These are phyloP conservation scores for Amorpha juglandis DNA, from an alignment of 2,888 invertebrate genomes.

Conservation along the genomic window DNA sequence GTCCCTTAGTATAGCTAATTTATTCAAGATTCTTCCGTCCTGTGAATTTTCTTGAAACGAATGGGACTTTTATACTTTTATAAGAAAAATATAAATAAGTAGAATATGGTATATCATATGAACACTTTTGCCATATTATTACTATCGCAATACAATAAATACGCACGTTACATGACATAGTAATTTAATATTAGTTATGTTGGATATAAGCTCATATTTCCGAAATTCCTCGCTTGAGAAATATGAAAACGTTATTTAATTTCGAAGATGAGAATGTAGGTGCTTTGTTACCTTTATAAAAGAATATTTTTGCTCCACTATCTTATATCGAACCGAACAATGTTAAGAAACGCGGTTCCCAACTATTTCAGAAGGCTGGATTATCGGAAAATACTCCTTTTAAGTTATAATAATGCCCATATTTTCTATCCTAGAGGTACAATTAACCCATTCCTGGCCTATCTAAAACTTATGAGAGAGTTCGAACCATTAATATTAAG, in stretches of 20 bases:
- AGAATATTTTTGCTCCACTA: constrained; percentile 30
- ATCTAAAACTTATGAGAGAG: not conserved
- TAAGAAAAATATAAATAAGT: no score
- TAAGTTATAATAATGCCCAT: not conserved
- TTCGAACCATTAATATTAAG: not conserved
- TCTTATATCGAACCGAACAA: constrained; percentile 24
- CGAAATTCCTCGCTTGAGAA: constrained; percentile 31
- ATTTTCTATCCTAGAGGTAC: not conserved
- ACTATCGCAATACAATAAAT: constrained; percentile 13
- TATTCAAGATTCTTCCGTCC: no score
- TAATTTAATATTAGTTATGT: constrained; percentile 35
- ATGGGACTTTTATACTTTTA: not conserved
- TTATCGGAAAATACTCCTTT: constrained; percentile 7
- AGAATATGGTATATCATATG: no score
- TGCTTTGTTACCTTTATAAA: constrained; percentile 32
- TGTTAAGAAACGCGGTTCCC: constrained; percentile 13
- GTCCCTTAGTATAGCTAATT: no score
- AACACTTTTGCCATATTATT: constrained; percentile 20
- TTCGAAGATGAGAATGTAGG: constrained; percentile 31
- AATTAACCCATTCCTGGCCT: not conserved
- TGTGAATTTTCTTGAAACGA: no score
- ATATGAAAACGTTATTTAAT: constrained; percentile 36
- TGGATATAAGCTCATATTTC: constrained; percentile 30
- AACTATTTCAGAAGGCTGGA: constrained; percentile 18
- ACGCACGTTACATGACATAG: constrained; percentile 25